Conservation (phyloP, 1,140 invertebrate species). For the Palaemon carinicauda region DNA sequence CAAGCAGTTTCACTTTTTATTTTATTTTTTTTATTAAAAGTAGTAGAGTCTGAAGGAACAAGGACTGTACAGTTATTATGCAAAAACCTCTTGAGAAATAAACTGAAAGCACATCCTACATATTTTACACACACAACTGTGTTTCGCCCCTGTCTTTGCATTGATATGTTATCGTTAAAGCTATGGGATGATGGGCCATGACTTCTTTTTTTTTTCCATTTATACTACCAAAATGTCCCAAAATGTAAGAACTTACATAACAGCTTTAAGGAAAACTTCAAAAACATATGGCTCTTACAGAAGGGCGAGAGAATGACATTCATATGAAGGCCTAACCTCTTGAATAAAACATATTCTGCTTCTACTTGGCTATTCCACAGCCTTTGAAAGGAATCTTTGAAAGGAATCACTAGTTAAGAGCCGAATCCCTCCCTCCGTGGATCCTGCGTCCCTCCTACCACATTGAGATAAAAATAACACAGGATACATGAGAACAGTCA, state of each 20-base stretch:
- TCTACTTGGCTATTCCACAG: conserved; percentile 33
- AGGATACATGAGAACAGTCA: not conserved
- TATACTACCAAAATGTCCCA: conserved; percentile 3
- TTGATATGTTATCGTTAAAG: conserved; percentile 43
- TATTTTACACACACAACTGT: conserved; percentile 24
- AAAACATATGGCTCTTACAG: conserved; percentile 25
- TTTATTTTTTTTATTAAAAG: not conserved
- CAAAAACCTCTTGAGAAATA: conserved; percentile 24
- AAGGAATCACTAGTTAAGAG: conserved; percentile 39
- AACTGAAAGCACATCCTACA: conserved; percentile 31
- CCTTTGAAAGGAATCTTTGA: no score
- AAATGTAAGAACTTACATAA: conserved; percentile 31
- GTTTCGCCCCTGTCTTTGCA: conserved; percentile 42
- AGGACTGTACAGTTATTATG: conserved; percentile 41
- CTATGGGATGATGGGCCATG: conserved; percentile 34
- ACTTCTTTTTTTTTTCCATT: not conserved
- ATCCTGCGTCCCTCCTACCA: conserved; percentile 2
- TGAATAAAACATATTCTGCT: conserved; percentile 9
- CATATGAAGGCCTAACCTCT: conserved; percentile 25
- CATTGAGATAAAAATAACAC: not conserved
- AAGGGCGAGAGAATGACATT: conserved; percentile 27
- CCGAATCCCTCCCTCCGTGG: not conserved
- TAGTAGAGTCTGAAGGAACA: conserved; percentile 5
- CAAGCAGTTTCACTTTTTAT: not conserved
- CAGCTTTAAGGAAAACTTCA: conserved; percentile 16